phyloP scores from a whole-genome alignment of 2,888 invertebrate genomes.

The Pelosia muscerda region DNA sequence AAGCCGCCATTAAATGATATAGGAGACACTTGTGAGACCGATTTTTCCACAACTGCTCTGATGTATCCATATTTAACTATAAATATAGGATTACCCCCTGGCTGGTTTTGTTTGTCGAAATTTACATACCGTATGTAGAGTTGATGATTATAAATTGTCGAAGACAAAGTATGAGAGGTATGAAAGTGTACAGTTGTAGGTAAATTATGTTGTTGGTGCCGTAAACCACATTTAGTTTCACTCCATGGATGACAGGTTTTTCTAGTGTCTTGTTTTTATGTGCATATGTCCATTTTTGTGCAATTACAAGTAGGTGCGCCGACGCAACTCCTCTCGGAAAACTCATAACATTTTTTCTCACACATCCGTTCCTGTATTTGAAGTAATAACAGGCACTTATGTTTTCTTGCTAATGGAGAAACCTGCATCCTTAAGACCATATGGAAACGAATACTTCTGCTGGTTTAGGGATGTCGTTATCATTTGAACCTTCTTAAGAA shows the following conservation, averaged over 20 bases:
- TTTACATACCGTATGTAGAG: not conserved
- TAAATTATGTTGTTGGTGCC: slow-evolving; percentile 27
- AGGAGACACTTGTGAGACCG: not conserved
- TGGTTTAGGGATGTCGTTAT: too few relatives aligned
- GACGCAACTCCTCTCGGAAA: slow-evolving; percentile 61
- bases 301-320: slow-evolving; percentile 74
- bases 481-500: not conserved
- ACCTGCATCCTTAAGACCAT: not conserved
- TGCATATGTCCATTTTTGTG: slow-evolving; percentile 63
- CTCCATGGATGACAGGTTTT: slow-evolving; percentile 64
- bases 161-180: not conserved
- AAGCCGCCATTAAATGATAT: slow-evolving; percentile 11
- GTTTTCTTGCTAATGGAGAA: not conserved
- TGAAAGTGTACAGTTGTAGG: not conserved
- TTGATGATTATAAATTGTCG: not conserved
- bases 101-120: not conserved
- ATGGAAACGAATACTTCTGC: not conserved
- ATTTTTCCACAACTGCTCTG: not conserved
- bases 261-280: slow-evolving; percentile 63
- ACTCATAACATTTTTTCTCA: slow-evolving; percentile 37
- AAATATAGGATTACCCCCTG: not conserved
- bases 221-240: slow-evolving; percentile 67
- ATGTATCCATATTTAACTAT: not conserved
- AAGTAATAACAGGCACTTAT: not conserved
- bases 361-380: slow-evolving; percentile 1